These are phyloP conservation scores for Salarias fasciatus DNA, from an alignment of 2,797 vertebrate genomes.

Conservation along the genomic window DNA sequence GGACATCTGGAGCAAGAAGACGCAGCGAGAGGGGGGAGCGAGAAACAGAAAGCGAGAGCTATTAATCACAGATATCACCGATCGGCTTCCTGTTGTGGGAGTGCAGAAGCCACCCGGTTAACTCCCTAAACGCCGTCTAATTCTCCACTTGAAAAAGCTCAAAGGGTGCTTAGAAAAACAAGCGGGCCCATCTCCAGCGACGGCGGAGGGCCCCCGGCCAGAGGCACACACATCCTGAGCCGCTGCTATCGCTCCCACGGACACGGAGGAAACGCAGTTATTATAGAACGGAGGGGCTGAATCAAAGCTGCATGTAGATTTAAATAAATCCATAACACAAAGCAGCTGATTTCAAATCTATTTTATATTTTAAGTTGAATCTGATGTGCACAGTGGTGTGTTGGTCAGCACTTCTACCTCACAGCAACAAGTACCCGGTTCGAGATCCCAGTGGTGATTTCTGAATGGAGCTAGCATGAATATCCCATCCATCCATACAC, in stretches of 20 bases:
- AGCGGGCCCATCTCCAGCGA: slow-evolving; percentile 62
- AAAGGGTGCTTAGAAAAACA: slow-evolving; percentile 70
- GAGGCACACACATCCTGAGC: slow-evolving; percentile 34
- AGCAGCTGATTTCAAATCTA: no score
- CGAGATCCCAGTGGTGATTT: no score
- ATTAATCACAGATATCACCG: slow-evolving; percentile 71
- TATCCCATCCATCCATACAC: no score
- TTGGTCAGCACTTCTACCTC: no score
- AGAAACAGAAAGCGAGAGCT: slow-evolving; percentile 2
- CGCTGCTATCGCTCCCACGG: background rate
- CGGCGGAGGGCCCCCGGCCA: slow-evolving; percentile 40
- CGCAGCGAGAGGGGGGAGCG: background rate
- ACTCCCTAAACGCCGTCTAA: slow-evolving; percentile 61
- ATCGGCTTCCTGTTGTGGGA: slow-evolving; percentile 62
- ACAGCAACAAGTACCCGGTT: no score
- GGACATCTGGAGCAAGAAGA: slow-evolving; percentile 47
- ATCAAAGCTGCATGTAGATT: no score
- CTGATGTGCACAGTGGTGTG: no score
- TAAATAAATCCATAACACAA: no score
- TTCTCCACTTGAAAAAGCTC: slow-evolving; percentile 65
- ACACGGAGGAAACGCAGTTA: no score
- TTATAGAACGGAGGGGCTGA: no score
- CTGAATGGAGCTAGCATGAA: no score
- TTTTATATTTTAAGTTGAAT: no score
- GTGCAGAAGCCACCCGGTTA: slow-evolving; percentile 39